A percentile compares a stretch with the other conserved stretches of the same genome.
phyloP scores from a whole-genome alignment of 2,113 vertebrate species.

The Hassar affinis region DNA sequence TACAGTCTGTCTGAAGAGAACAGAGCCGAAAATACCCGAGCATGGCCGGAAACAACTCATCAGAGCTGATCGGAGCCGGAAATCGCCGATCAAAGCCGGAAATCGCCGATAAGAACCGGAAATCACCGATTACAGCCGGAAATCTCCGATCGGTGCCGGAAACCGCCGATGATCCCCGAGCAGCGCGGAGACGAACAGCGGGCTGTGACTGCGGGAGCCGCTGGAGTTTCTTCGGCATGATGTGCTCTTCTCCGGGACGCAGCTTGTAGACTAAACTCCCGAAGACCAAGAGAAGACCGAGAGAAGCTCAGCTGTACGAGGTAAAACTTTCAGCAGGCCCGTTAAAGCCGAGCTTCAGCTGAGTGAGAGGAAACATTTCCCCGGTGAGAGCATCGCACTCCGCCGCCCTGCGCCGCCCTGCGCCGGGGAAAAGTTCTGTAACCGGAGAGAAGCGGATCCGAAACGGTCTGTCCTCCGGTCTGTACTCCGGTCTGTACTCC shows the following conservation, averaged over 20 bases:
- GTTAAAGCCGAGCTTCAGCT: not conserved
- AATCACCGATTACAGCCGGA: not conserved
- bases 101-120: not conserved
- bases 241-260: slow-evolving; percentile 17
- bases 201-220: slow-evolving; percentile 27
- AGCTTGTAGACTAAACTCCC: slow-evolving; percentile 15
- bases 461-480: no score
- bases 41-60: not conserved
- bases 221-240: slow-evolving; percentile 25
- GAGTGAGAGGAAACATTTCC: slow-evolving; percentile 36
- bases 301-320: slow-evolving; percentile 27
- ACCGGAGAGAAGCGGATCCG: not conserved
- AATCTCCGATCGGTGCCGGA: not conserved
- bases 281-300: not conserved
- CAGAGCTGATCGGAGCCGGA: slow-evolving; percentile 10
- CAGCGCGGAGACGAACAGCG: slow-evolving; percentile 11
- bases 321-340: slow-evolving; percentile 6
- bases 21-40: slow-evolving; percentile 19
- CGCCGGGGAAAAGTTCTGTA: not conserved
- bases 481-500: no score
- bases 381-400: slow-evolving; percentile 26
- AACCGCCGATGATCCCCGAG: not conserved
- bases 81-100: not conserved
- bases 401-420: slow-evolving; percentile 18
- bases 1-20: not conserved